These are phyloP conservation scores for Borostomias antarcticus DNA, from an alignment of 2,797 vertebrate species.

Conservation along the genomic window DNA sequence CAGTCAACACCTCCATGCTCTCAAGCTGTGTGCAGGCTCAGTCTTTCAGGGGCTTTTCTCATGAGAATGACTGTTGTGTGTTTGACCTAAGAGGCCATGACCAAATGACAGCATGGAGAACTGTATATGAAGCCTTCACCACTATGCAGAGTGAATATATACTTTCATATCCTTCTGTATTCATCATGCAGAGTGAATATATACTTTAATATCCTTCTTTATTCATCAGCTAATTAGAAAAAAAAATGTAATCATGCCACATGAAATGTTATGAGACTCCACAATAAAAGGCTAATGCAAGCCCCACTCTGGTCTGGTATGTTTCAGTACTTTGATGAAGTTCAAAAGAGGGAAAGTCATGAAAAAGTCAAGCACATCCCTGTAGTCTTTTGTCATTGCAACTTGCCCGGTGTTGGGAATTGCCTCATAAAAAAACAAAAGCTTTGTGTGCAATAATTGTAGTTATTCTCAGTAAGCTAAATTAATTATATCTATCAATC, in stretches of 20 bases:
- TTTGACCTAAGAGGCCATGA: slow-evolving; percentile 1
- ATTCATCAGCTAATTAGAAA: slow-evolving; percentile 27
- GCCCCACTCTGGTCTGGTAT: slow-evolving; percentile 12
- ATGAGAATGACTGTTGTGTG: too few species aligned
- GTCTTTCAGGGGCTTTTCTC: too few species aligned
- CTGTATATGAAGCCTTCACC: slow-evolving; percentile 3
- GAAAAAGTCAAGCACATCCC: slow-evolving; percentile 18
- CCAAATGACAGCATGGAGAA: slow-evolving; percentile 9
- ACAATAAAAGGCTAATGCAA: slow-evolving; percentile 26
- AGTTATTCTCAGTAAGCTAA: neutral
- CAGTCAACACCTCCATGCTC: too few species aligned
- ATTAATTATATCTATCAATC: slow-evolving; percentile 2
- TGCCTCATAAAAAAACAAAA: slow-evolving; percentile 2
- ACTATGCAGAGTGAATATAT: neutral
- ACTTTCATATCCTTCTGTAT: too few species aligned
- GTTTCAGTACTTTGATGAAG: slow-evolving; percentile 16
- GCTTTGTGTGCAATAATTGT: neutral
- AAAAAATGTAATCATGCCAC: slow-evolving; percentile 20
- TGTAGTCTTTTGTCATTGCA: neutral
- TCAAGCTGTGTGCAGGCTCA: too few species aligned
- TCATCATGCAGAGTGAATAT: too few species aligned
- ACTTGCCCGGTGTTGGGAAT: neutral
- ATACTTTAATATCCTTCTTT: too few species aligned
- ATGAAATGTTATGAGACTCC: slow-evolving; percentile 28
- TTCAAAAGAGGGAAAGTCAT: slow-evolving; percentile 2